Evolutionary conservation across 2,113 vertebrate species (phyloP), one percentile per base, ranked within the genome.

Genomic region (Thymallus thymallus): DNA sequence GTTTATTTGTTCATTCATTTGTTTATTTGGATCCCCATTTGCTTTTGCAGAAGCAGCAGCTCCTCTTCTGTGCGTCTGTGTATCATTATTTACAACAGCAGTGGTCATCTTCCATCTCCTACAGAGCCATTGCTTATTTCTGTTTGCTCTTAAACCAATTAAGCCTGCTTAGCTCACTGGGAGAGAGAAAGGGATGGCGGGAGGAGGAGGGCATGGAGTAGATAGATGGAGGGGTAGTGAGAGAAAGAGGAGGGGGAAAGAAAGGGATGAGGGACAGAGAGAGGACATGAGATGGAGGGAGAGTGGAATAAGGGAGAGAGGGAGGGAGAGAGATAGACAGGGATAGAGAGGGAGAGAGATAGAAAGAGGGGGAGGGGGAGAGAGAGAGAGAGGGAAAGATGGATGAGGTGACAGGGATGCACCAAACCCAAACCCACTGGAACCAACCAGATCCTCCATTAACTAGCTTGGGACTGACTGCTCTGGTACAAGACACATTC

Each of bases 61-160:
- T 10, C 10, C 35, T 41, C 9, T 0, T 63, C 18, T 24, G 22
- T 63, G 61, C 12, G 12, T 63, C 23, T 29, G 61, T 29, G 61
- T 26, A 29, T 29, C 45, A 9, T 79, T 81, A 78, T 76, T 72
- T 74, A 87, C 85, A 82, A 63, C 83, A 79, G 83, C 82, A 69
- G 79, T 77, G 71, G 82, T 87, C 80, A 88, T 89, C 87, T 84
- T 80, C 79, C 82, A 60, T 79, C 74, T 76, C 87, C 82, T 79
- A 80, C 74, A 75, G 79, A 88, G 79, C 78, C 84, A 80, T 78
- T 83, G 83, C 89, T 90, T 89, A 84, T 90, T 90, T 87, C 82
- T 89, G 84, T 91, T 86, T 90, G 84, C 87, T 84, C 88, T 90
- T 89, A 89, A 91, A 90, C 85, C 89, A 91, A 88, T 89, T 89